Percentiles rank a stretch among this genome's conserved stretches.
Evolutionary conservation across 1,140 invertebrate species (phyloP).

Genomic region (Drosophila auraria): DNA sequence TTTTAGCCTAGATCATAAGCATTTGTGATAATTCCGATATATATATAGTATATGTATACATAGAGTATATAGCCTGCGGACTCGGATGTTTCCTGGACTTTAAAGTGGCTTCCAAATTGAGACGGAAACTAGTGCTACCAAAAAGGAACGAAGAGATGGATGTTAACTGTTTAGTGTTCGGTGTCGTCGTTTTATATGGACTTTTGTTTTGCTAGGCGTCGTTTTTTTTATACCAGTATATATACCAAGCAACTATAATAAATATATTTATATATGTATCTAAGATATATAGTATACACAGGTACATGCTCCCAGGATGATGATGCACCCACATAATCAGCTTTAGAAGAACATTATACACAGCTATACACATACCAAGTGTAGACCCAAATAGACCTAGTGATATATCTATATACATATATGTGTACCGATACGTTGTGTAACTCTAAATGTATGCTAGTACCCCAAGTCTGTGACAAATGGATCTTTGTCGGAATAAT

Average conservation of each 20-base stretch:
- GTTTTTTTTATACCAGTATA: conserved; percentile 40
- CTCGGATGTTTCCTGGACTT: conserved; percentile 8
- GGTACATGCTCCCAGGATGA: conserved; percentile 1
- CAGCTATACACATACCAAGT: conserved; percentile 16
- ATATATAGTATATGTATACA: conserved; percentile 7
- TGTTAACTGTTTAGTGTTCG: conserved; percentile 42
- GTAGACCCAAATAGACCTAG: conserved; percentile 15
- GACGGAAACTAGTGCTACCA: conserved; percentile 48
- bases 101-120: conserved; percentile 29
- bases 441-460: conserved; percentile 13
- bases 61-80: conserved; percentile 15
- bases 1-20: conserved; percentile 41
- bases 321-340: conserved; percentile 8
- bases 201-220: conserved; percentile 47
- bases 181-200: conserved; percentile 50
- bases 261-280: conserved; percentile 40
- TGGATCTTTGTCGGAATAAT: conserved; percentile 42
- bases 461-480: conserved; percentile 26
- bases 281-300: conserved; percentile 25
- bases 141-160: conserved; percentile 12
- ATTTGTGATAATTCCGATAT: conserved; percentile 57
- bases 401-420: conserved; percentile 11
- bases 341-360: conserved; percentile 36
- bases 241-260: conserved; percentile 16
- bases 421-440: conserved; percentile 7